Evolutionary conservation across 64 coral and sea anemone genomes (phyloP).

Genomic region (Montipora foliosa): DNA sequence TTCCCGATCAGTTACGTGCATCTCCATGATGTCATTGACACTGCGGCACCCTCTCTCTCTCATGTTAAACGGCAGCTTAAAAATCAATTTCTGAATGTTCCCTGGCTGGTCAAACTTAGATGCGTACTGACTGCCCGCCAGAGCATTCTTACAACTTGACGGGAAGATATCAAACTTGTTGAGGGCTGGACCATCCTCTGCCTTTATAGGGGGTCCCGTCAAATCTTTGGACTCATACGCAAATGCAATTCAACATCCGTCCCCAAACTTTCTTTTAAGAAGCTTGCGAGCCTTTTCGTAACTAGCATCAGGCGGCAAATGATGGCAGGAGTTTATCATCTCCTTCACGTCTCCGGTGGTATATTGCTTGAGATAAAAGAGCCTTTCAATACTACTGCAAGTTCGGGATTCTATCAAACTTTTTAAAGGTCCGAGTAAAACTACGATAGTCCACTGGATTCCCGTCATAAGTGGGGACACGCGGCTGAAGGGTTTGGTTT

Average conservation of each 20-base stretch:
- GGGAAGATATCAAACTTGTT: constrained; percentile 47
- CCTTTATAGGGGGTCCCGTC: constrained; percentile 14
- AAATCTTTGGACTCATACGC: neutral
- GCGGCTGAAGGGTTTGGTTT: neutral
- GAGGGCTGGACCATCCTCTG: constrained; percentile 1
- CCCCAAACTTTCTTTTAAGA: constrained; percentile 1
- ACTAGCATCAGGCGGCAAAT: constrained; percentile 3
- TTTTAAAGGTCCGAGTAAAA: too few relatives aligned
- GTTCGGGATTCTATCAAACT: neutral
- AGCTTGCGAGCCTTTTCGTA: constrained; percentile 5
- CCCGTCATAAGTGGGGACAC: neutral
- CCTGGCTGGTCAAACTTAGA: constrained; percentile 39
- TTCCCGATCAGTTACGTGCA: neutral
- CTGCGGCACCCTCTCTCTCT: too few relatives aligned
- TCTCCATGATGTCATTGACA: neutral
- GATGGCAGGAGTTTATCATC: constrained; percentile 30
- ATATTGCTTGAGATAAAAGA: neutral
- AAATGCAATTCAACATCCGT: too few relatives aligned
- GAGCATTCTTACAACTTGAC: constrained; percentile 59
- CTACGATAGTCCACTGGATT: too few relatives aligned
- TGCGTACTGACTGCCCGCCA: constrained; percentile 41
- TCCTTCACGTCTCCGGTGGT: constrained; percentile 40
- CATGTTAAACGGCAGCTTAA: constrained; percentile 36
- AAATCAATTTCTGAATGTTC: constrained; percentile 31
- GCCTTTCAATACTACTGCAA: neutral